phyloP scores from a whole-genome alignment of 1,140 invertebrate genomes.

The Lucilia cuprina region DNA sequence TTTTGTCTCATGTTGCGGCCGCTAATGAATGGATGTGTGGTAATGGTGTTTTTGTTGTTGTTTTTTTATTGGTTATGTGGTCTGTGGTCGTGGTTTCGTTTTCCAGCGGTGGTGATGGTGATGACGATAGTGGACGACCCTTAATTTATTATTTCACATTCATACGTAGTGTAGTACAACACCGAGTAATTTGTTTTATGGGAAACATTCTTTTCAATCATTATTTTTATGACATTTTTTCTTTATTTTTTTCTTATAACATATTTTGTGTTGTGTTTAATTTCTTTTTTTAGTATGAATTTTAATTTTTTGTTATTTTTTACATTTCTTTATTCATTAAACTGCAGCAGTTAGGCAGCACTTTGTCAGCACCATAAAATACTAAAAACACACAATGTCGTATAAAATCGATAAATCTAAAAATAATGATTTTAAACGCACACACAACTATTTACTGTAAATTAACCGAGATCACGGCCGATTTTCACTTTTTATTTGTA shows the following conservation, averaged over 20 bases:
- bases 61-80: not conserved
- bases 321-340: not conserved
- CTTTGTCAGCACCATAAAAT: not conserved
- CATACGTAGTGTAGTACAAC: too few species aligned
- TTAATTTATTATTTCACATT: too few species aligned
- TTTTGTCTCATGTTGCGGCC: not conserved
- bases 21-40: not conserved
- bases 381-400: not conserved
- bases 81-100: slow-evolving; percentile 18
- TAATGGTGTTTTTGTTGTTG: not conserved
- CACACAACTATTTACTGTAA: not conserved
- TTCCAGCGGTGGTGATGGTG: not conserved
- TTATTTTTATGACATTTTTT: not conserved
- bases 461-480: slow-evolving; percentile 13
- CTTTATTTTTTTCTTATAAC: slow-evolving; percentile 4
- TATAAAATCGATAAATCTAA: slow-evolving; percentile 26
- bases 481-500: slow-evolving; percentile 19
- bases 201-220: too few species aligned
- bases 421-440: slow-evolving; percentile 14
- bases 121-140: too few species aligned
- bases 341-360: not conserved
- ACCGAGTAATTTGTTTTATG: too few species aligned
- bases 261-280: not conserved
- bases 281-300: not conserved
- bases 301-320: not conserved